A percentile compares a stretch with the other conserved stretches of the same genome.
These are phyloP conservation scores for Pangasianodon hypophthalmus DNA, from an alignment of 2,113 vertebrate genomes.

Conservation along the genomic window DNA sequence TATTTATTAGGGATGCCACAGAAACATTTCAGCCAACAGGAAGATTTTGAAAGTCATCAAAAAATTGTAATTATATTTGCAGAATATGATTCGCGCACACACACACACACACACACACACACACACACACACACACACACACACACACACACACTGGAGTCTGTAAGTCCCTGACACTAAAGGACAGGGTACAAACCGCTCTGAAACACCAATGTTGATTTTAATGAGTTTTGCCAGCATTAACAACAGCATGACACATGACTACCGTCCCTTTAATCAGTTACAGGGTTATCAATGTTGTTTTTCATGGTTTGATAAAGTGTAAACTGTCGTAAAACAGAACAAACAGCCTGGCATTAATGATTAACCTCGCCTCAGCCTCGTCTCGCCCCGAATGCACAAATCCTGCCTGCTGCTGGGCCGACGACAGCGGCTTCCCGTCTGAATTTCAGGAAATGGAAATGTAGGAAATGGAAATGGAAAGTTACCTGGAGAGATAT, in stretches of 20 bases:
- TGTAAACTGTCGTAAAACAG: neutral
- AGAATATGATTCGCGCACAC: too few relatives aligned
- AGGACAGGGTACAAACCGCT: too few relatives aligned
- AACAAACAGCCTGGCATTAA: neutral
- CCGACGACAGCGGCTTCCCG: neutral
- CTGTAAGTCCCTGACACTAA: too few relatives aligned
- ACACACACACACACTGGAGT: too few relatives aligned
- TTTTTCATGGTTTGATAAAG: neutral
- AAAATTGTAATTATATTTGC: too few relatives aligned
- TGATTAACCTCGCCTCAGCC: neutral
- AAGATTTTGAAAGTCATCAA: too few relatives aligned
- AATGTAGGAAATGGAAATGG: neutral
- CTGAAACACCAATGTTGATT: too few relatives aligned
- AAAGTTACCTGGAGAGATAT: slow-evolving; percentile 88
- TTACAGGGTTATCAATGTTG: neutral
- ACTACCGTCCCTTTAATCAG: neutral
- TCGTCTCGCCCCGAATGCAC: too few relatives aligned
- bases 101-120: too few relatives aligned
- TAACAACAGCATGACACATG: neutral
- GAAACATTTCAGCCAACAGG: too few relatives aligned
- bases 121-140: too few relatives aligned
- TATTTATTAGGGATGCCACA: too few relatives aligned
- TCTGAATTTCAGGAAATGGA: neutral
- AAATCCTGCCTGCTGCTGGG: neutral
- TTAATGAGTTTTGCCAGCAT: neutral